phyloP scores from a whole-genome alignment of 2,113 vertebrate species.

The Oxyura jamaicensis region DNA sequence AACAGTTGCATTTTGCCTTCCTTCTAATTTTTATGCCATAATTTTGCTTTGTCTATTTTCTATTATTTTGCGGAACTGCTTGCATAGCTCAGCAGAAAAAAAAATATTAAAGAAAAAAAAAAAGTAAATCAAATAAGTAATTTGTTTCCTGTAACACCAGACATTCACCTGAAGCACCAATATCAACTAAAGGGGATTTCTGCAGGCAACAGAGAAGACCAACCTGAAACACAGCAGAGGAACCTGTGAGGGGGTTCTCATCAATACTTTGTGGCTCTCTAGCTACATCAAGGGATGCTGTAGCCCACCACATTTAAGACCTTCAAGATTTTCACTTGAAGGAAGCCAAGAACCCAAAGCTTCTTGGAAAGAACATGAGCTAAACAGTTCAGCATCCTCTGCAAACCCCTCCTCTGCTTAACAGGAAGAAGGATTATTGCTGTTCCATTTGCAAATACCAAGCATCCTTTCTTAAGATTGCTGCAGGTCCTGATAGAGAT shows the following conservation, averaged over 20 bases:
- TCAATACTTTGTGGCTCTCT: accelerated
- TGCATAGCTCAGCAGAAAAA: background rate
- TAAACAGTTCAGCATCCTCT: background rate
- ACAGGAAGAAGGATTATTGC: background rate
- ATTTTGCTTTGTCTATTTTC: background rate
- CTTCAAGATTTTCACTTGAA: background rate
- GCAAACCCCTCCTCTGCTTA: background rate
- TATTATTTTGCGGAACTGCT: background rate
- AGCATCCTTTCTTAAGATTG: background rate
- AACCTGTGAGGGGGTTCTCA: background rate
- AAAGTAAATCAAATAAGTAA: background rate
- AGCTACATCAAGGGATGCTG: background rate
- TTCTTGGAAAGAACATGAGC: background rate
- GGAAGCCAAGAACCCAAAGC: background rate
- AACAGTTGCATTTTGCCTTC: background rate
- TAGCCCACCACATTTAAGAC: background rate
- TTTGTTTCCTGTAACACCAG: background rate
- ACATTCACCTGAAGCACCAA: background rate
- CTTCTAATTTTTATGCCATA: background rate
- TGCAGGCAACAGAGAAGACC: background rate
- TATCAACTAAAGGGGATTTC: background rate
- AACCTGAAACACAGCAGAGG: background rate
- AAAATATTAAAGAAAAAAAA: background rate
- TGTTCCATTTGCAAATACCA: background rate
- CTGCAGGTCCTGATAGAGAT: background rate